phyloP scores from a whole-genome alignment of 2,888 invertebrate species.

The Trissonchulus latispiculum region DNA sequence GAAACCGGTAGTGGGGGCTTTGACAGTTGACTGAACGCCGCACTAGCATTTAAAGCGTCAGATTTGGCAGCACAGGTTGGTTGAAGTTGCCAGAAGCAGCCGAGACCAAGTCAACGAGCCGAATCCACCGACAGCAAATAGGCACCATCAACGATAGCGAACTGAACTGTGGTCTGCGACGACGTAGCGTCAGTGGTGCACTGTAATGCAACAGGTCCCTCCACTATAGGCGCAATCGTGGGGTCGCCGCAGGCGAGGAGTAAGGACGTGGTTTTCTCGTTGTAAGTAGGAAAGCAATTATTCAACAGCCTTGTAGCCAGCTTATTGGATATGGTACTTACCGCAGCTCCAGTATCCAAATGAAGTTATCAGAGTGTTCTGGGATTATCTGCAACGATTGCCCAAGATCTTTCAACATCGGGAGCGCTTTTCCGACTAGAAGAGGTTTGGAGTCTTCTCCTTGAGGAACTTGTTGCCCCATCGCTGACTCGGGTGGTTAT shows the following conservation, averaged over 20 bases:
- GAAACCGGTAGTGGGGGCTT: not conserved
- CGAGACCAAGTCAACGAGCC: not conserved
- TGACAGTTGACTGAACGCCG: not conserved
- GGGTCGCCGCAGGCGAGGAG: not conserved
- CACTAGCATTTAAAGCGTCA: not conserved
- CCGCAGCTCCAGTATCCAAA: too few species aligned
- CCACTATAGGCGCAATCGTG: not conserved
- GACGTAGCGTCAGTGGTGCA: not conserved
- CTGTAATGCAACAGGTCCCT: not conserved
- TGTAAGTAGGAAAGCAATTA: too few species aligned
- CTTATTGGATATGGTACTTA: too few species aligned
- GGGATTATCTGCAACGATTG: too few species aligned
- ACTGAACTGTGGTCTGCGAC: not conserved
- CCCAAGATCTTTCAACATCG: too few species aligned
- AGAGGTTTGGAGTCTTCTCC: too few species aligned
- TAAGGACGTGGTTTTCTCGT: too few species aligned
- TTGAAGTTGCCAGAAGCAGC: not conserved
- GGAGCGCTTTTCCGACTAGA: too few species aligned
- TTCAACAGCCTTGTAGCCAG: too few species aligned
- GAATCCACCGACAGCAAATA: not conserved
- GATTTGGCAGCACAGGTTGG: not conserved
- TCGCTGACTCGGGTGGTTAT: too few species aligned
- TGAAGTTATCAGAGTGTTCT: too few species aligned
- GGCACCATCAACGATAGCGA: not conserved
- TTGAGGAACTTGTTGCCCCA: too few species aligned